phyloP scores from a whole-genome alignment of 2,888 invertebrate species.

The Clostera curtula region DNA sequence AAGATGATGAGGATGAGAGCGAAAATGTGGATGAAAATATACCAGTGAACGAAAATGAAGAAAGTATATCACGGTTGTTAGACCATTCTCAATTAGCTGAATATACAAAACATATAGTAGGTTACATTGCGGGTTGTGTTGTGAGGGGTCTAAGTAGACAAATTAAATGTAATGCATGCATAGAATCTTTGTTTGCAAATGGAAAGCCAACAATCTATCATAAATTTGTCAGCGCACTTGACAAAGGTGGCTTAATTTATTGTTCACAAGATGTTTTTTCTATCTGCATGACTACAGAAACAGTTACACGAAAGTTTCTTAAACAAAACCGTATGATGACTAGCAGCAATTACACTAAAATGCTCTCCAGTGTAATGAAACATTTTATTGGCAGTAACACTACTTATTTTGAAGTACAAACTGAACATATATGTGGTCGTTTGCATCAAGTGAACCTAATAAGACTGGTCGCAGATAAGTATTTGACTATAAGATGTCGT shows the following conservation, averaged over 20 bases:
- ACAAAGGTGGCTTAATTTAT: slow-evolving; percentile 11
- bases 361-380: slow-evolving; percentile 4
- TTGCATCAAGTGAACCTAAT: slow-evolving; percentile 11
- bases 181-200: neutral
- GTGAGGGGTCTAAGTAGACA: neutral
- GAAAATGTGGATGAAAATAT: slow-evolving; percentile 2
- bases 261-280: slow-evolving; percentile 9
- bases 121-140: slow-evolving; percentile 10
- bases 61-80: slow-evolving; percentile 1
- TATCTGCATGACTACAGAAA: slow-evolving; percentile 10
- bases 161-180: slow-evolving; percentile 5
- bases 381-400: slow-evolving; percentile 4
- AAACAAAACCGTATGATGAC: slow-evolving; percentile 9
- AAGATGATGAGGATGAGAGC: slow-evolving; percentile 7
- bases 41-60: slow-evolving; percentile 2
- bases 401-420: slow-evolving; percentile 8
- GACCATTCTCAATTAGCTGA: slow-evolving; percentile 1
- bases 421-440: slow-evolving; percentile 7
- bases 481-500: slow-evolving; percentile 8
- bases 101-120: slow-evolving; percentile 3
- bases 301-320: slow-evolving; percentile 6
- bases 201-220: neutral
- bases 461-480: slow-evolving; percentile 12
- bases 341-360: slow-evolving; percentile 3
- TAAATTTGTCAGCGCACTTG: slow-evolving; percentile 2